Evolutionary conservation across 2,113 vertebrate species (phyloP), one percentile per base, ranked within the genome.

Genomic region (Rhinichthys klamathensis): DNA sequence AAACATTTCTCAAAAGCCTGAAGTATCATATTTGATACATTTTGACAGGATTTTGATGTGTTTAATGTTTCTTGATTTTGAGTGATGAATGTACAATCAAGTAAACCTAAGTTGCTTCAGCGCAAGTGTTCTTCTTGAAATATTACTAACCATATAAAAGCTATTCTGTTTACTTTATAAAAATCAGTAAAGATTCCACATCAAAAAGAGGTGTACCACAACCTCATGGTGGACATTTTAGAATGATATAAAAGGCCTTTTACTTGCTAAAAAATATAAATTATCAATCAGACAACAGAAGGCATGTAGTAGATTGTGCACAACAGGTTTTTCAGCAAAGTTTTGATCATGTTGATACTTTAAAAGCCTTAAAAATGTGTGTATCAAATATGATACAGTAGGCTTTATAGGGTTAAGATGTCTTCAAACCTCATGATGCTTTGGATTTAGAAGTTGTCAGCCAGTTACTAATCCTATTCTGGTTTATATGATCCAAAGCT

Each of bases 401-500:
- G 70, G 41, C 41, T 73, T 73, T 25, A 73, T 49, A 49, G 72
- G 21, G 54, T 60, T 61, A 61, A 79, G 13, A n/a, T 60, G 35
- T 61, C 56, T 60, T 41, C 32, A 41, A n/a, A 41, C 56, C 23
- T 2, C 56, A 41, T 60, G 23, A 61, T 79, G 35, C 56, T 44
- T 79, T 79, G 35, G 76, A 79, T 79, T 25, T 60, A 79, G 54
- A 77, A 77, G 51, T n/a, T 61, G 56, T 41, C 76, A 79, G 76
- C 32, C 76, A 79, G 54, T 61, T 79, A 79, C 76, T 79, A 79
- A 79, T 61, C 72, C 51, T 61, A 46, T 84, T 63, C 82, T 75
- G 56, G 82, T 44, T 75, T 38, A 38, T 75, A 60, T 74, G 72
- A 61, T 30, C 35, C 82, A 84, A 61, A 61, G 13, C 30, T 58